Conservation (phyloP, 2,113 vertebrate genomes). For the Geothlypis trichas region DNA sequence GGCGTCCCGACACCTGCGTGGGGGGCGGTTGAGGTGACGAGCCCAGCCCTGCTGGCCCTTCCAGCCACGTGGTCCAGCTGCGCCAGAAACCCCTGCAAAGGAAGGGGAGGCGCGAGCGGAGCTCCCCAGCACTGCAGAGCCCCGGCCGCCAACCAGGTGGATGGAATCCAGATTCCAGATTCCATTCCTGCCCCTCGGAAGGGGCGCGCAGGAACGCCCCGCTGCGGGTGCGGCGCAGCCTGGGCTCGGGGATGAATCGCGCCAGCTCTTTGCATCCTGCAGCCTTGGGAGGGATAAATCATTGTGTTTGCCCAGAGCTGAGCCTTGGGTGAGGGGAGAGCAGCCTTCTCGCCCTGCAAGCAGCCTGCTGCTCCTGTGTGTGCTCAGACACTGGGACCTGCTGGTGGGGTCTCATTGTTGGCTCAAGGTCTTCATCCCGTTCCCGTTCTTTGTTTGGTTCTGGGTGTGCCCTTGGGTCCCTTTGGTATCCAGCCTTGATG, state of each 20-base stretch:
- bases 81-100: constrained; percentile 48
- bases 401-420: rapidly evolving
- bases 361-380: background rate
- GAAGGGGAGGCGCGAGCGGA: constrained; percentile 44
- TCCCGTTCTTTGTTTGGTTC: background rate
- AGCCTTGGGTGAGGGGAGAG: background rate
- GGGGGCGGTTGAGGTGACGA: background rate
- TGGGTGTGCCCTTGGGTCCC: rapidly evolving
- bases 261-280: background rate
- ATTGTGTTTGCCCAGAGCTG: background rate
- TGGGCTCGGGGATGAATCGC: background rate
- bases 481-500: rapidly evolving
- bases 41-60: background rate
- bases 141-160: background rate
- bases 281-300: background rate
- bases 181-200: background rate
- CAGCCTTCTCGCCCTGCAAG: background rate
- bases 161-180: background rate
- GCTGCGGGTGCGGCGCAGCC: rapidly evolving
- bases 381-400: background rate
- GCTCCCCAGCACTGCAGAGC: background rate
- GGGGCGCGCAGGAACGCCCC: background rate
- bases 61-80: constrained; percentile 25
- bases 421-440: background rate
- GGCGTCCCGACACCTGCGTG: background rate